These are phyloP conservation scores for Microtus pennsylvanicus DNA, from an alignment of 2,113 vertebrate genomes.

Conservation along the genomic window DNA sequence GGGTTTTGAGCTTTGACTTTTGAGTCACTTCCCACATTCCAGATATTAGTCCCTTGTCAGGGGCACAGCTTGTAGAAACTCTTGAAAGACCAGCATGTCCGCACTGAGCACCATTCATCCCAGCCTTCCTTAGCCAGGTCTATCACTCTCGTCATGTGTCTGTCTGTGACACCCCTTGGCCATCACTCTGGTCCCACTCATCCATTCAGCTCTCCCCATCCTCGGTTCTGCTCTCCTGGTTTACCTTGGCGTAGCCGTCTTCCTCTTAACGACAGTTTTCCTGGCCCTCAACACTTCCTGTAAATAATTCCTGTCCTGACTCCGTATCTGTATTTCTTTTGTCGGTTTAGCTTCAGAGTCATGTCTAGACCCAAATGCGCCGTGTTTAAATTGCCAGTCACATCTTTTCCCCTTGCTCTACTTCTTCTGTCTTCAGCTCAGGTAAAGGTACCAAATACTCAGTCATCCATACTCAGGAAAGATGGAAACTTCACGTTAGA, in stretches of 20 bases:
- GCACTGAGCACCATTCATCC: background rate
- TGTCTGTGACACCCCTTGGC: background rate
- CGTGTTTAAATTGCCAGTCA: background rate
- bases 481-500: background rate
- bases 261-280: background rate
- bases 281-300: background rate
- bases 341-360: background rate
- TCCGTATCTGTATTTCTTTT: background rate
- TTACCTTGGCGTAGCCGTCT: background rate
- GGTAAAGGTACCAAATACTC: background rate
- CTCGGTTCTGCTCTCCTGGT: background rate
- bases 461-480: background rate
- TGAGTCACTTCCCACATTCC: background rate
- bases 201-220: background rate
- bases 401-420: background rate
- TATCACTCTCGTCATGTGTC: background rate
- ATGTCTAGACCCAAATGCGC: background rate
- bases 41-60: background rate
- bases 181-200: accelerated
- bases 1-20: background rate
- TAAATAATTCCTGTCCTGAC: background rate
- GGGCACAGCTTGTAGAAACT: background rate
- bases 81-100: background rate
- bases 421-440: background rate
- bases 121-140: background rate